These are phyloP conservation scores for Percopsis transmontana DNA, from an alignment of 2,113 vertebrate genomes.

Conservation along the genomic window DNA sequence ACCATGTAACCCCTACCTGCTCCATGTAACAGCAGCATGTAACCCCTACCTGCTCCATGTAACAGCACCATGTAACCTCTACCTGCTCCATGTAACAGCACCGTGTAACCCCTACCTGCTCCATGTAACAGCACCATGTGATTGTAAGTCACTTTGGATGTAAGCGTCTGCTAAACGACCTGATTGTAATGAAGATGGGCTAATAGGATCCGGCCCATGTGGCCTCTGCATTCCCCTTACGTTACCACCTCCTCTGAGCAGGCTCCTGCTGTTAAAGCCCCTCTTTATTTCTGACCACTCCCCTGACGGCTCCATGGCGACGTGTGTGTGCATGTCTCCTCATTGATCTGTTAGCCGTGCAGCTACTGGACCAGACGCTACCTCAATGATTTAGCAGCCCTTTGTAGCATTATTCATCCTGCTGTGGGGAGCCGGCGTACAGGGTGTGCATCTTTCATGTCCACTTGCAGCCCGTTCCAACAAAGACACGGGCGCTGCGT, in stretches of 20 bases:
- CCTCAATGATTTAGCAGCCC: slow-evolving; percentile 77
- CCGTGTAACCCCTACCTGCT: no score
- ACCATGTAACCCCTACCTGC: no score
- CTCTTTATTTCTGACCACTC: slow-evolving; percentile 34
- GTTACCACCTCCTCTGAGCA: not conserved
- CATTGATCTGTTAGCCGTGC: slow-evolving; percentile 58
- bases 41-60: no score
- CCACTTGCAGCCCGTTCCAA: slow-evolving; percentile 73
- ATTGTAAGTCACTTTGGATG: no score
- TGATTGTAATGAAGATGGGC: no score
- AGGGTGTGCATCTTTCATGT: slow-evolving; percentile 77
- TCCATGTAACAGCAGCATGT: no score
- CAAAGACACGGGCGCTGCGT: slow-evolving; percentile 45
- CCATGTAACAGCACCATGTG: no score
- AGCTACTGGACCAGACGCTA: slow-evolving; percentile 38
- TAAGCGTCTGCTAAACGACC: no score
- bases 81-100: no score
- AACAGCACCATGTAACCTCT: no score
- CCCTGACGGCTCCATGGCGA: slow-evolving; percentile 30
- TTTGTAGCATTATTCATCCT: slow-evolving; percentile 80
- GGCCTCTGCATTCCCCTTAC: no score
- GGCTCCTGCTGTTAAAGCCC: slow-evolving; percentile 31
- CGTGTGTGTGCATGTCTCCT: slow-evolving; percentile 23
- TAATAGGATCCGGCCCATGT: no score
- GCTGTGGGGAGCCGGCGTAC: slow-evolving; percentile 69